Base-by-base conservation (phyloP, 2,797 vertebrate genomes). In the Peromyscus eremicus region DNA sequence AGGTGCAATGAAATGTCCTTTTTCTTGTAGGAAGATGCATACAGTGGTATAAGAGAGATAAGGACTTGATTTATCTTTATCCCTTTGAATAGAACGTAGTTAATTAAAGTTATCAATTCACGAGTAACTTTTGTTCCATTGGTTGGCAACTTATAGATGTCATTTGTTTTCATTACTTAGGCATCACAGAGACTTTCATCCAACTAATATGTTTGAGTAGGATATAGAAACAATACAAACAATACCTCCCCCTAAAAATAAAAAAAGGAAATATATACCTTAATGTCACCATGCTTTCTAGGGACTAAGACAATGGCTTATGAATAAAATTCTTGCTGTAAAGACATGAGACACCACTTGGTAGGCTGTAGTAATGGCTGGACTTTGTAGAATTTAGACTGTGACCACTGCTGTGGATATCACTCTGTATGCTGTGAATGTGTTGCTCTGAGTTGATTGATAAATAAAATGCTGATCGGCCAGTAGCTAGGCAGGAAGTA, bases 161-260 rank as follows among this genome's bases (percentile, higher is more conserved):
- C 29, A 32, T 81, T 70, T 92, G 6, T 37, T 95, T 93, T 93
- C 86, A 91, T 43, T 87, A 16, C 49, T 55, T 34, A 91, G 84
- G 2, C 46, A 83, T 32, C 1, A 70, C 81, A 91, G 55, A 96
- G 57, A 83, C 68, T 57, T 79, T 88, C 6, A 62, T 82, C 11
- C 81, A 14, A 32, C 40, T 95, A 70, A 91, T 21, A 92, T 12
- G 29, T 57, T 25, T 77, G 60, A 93, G 79, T 89, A 88, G 10
- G 5, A 57, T 43, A 70, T 73, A 93, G 34, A 95, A 85, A 96
- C 21, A 81, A 91, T 89, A 11, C 27, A 88, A 87, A 27, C 34
- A 89, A 21, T 77, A 40, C 6, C 2, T 32, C 21, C 43, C 16
- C 21, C 32, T 49, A 68, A n/a, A 68, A 6, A 8, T 32, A 14